A percentile compares a stretch with the other conserved stretches of the same genome.
Conservation (phyloP, 2,797 vertebrate species). For the Dermochelys coriacea region DNA sequence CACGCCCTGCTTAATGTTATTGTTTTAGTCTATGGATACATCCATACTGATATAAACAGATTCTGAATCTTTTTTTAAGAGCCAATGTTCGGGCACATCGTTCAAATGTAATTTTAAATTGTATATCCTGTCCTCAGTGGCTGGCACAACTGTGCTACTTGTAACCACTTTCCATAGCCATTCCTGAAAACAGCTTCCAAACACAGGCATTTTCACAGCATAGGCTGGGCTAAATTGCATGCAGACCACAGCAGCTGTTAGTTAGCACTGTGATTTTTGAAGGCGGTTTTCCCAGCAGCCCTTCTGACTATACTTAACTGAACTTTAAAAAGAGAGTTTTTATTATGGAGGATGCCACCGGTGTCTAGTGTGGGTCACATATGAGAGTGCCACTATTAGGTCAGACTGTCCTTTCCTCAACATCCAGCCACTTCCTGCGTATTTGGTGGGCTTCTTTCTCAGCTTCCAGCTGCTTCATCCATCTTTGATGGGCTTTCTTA, state of each 20-base stretch:
- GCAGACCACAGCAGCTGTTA: not conserved
- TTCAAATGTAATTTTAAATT: not conserved
- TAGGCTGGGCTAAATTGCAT: not conserved
- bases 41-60: not conserved
- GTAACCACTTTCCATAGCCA: not conserved
- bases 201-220: not conserved
- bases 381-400: no score
- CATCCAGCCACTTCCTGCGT: no score
- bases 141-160: not conserved
- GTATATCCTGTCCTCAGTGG: not conserved
- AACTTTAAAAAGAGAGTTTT: no score
- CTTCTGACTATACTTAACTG: not conserved
- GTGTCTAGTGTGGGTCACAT: no score
- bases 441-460: no score
- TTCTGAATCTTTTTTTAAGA: not conserved
- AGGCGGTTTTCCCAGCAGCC: not conserved
- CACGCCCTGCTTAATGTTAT: not conserved
- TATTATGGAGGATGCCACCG: no score
- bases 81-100: not conserved
- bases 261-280: not conserved
- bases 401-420: no score
- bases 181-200: not conserved
- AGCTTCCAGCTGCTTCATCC: no score
- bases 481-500: no score
- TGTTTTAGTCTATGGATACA: fast-evolving